phyloP scores from a whole-genome alignment of 2,797 vertebrate species.

The Platalea minor region DNA sequence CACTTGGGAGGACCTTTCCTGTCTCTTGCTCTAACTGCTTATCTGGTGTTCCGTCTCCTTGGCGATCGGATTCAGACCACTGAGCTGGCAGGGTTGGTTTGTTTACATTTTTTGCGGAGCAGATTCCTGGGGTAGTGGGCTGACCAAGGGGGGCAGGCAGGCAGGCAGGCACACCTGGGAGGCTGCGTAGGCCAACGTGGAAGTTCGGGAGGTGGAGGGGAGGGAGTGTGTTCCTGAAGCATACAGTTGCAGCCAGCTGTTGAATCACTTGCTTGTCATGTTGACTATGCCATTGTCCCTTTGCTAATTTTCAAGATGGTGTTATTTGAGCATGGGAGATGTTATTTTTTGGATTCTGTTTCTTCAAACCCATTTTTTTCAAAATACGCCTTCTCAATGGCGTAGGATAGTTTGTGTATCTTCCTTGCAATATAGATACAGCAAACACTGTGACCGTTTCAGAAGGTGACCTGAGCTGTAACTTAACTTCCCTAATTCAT shows the following conservation, averaged over 20 bases:
- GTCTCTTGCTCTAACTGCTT: background rate
- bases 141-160: background rate
- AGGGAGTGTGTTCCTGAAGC: background rate
- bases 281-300: background rate
- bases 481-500: background rate
- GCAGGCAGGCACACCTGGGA: accelerated
- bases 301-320: background rate
- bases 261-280: background rate
- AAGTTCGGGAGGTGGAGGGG: background rate
- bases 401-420: background rate
- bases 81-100: background rate
- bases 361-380: background rate
- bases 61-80: background rate
- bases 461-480: background rate
- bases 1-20: background rate
- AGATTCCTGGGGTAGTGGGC: background rate
- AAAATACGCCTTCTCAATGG: background rate
- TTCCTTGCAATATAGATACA: background rate
- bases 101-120: background rate
- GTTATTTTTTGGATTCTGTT: background rate
- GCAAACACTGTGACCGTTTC: background rate
- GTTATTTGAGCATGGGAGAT: background rate
- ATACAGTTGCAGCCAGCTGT: background rate
- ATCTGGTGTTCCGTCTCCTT: background rate
- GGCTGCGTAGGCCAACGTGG: background rate